Evolutionary conservation across 2,888 invertebrate genomes (phyloP).

Genomic region (Yponomeuta cagnagella): DNA sequence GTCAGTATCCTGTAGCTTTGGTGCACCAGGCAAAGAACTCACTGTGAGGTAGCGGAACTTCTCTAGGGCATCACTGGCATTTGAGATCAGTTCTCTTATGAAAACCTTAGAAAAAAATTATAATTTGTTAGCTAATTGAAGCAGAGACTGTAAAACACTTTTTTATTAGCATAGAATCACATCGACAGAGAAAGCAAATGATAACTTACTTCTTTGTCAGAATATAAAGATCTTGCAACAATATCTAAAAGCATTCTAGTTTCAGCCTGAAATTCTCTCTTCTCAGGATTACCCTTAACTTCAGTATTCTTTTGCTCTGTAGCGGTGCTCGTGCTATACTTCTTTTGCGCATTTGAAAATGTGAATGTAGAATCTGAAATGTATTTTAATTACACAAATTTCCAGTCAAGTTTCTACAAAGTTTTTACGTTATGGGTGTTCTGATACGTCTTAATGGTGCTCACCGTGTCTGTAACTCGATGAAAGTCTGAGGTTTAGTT

Average conservation of each 20-base stretch:
- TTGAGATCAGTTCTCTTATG: constrained; percentile 95
- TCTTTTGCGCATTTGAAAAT: constrained; percentile 23
- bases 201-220: constrained; percentile 90
- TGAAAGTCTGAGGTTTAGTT: constrained; percentile 30
- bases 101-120: constrained; percentile 81
- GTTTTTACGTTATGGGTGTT: background rate
- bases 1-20: constrained; percentile 74
- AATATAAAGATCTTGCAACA: constrained; percentile 97
- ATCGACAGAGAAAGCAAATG: background rate
- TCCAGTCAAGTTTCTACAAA: background rate
- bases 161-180: background rate
- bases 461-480: constrained; percentile 28
- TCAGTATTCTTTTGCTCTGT: constrained; percentile 44
- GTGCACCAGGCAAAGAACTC: constrained; percentile 68
- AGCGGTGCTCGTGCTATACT: constrained; percentile 42
- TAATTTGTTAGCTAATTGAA: no score
- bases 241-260: constrained; percentile 96
- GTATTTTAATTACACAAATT: background rate
- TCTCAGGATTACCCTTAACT: constrained; percentile 78
- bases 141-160: background rate
- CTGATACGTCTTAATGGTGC: background rate
- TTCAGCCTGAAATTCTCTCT: constrained; percentile 97
- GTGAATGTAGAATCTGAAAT: constrained; percentile 8
- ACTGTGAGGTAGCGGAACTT: constrained; percentile 90
- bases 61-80: constrained; percentile 97